phyloP scores from a whole-genome alignment of 2,113 vertebrate species.

The Callithrix jacchus region DNA sequence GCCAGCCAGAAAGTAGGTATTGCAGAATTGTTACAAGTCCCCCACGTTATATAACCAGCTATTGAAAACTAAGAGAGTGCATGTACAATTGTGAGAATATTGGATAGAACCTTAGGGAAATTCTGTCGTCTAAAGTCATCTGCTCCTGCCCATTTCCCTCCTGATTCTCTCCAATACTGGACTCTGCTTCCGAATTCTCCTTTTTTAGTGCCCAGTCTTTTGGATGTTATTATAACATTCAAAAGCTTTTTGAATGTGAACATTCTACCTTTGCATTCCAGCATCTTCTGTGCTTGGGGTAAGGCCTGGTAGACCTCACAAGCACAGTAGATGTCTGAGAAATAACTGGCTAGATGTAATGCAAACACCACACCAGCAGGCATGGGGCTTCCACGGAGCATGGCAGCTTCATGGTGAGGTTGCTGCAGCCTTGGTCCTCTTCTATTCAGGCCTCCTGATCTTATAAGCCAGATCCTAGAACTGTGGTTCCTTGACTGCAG shows the following conservation, averaged over 20 bases:
- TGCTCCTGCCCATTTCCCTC: rapidly evolving
- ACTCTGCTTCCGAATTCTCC: background rate
- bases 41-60: background rate
- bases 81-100: background rate
- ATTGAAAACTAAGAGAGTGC: background rate
- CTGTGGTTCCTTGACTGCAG: background rate
- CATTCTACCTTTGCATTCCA: rapidly evolving
- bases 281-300: background rate
- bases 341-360: background rate
- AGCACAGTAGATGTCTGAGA: background rate
- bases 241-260: background rate
- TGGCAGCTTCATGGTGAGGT: rapidly evolving
- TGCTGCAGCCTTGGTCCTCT: rapidly evolving
- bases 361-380: rapidly evolving
- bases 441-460: background rate
- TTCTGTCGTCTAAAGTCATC: background rate
- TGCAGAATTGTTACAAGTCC: background rate
- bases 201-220: background rate
- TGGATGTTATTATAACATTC: background rate
- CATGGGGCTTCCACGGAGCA: rapidly evolving
- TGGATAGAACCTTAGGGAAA: background rate
- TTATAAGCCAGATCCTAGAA: background rate
- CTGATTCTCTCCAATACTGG: background rate
- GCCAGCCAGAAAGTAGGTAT: background rate
- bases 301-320: background rate